Conservation (phyloP, 2,113 vertebrate species). For the Prionailurus viverrinus region DNA sequence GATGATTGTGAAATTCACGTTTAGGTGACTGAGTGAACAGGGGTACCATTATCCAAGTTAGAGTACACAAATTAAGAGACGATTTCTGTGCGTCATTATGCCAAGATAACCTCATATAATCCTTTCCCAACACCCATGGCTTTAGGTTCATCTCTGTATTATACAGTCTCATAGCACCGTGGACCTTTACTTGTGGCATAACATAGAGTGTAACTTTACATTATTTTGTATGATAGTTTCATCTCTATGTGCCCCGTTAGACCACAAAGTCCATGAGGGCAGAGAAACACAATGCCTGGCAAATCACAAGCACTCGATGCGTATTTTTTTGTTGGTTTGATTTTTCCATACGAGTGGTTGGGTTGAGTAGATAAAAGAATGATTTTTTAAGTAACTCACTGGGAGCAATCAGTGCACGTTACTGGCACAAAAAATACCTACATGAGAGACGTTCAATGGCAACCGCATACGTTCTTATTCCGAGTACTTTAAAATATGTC, state of each 20-base stretch:
- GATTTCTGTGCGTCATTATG: neutral
- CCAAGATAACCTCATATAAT: neutral
- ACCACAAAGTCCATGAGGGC: neutral
- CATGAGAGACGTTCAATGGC: neutral
- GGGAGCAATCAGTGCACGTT: neutral
- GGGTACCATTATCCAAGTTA: neutral
- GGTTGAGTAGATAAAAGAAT: neutral
- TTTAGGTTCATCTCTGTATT: neutral
- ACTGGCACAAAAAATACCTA: neutral
- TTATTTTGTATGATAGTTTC: neutral
- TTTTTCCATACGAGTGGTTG: neutral
- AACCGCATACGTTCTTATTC: neutral
- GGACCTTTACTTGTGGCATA: neutral
- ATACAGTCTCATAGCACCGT: neutral
- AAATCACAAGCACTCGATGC: neutral
- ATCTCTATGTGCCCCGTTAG: neutral
- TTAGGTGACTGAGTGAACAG: neutral
- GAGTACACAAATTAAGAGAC: constrained; percentile 41
- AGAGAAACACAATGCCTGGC: neutral
- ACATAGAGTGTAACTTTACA: neutral
- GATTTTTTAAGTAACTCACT: neutral
- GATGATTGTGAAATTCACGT: constrained; percentile 7
- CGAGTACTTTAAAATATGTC: constrained; percentile 15
- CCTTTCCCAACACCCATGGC: neutral
- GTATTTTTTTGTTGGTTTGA: neutral